Evolutionary conservation across 2,113 vertebrate species (phyloP), one percentile per base, ranked within the genome.

Genomic region (Myocastor coypus): DNA sequence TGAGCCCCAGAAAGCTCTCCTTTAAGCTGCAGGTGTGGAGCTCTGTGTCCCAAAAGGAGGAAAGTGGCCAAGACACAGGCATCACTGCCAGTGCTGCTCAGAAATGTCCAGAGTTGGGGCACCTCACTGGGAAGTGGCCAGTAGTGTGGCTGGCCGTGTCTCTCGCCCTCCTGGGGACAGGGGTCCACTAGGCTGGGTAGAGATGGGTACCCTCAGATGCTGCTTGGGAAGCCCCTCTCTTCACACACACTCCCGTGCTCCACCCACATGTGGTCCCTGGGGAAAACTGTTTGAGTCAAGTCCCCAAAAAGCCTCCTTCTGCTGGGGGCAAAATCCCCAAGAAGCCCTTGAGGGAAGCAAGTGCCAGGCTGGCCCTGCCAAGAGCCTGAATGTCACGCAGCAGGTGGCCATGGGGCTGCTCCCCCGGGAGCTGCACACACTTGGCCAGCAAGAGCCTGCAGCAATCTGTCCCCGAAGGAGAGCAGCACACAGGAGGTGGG

Each of bases 391-490:
- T 91, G 89, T 68, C 91, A 97, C 94, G 32, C 84, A 59, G 83
- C 83, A 63, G 69, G 86, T 2, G 86, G 84, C 24, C 7, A 28
- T 1, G 12, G 83, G 88, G 86, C 93, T 42, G 73, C 73, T 84
- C 78, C 52, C 91, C 61, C 10, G 78, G 95, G 88, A 83, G 89
- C 92, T 42, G 71, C 50, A 80, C 34, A 16, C 93, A 87, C 94
- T 97, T 96, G 5, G 32, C 91, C 95, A 83, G 85, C 7, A 16
- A 83, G 46, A 32, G 75, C 42, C 63, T 69, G 0, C 55, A 0
- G 80, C 78, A 87, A 97, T 96, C 96, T 95, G 95, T 96, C 93
- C 97, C 90, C 82, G 66, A 46, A 50, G 59, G 52, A 4, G 64
- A 97, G 87, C 94, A 95, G 94, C 94, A 68, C 78, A 83, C 0